Evolutionary conservation across 2,113 vertebrate genomes (phyloP).

Genomic region (Penelope pileata): DNA sequence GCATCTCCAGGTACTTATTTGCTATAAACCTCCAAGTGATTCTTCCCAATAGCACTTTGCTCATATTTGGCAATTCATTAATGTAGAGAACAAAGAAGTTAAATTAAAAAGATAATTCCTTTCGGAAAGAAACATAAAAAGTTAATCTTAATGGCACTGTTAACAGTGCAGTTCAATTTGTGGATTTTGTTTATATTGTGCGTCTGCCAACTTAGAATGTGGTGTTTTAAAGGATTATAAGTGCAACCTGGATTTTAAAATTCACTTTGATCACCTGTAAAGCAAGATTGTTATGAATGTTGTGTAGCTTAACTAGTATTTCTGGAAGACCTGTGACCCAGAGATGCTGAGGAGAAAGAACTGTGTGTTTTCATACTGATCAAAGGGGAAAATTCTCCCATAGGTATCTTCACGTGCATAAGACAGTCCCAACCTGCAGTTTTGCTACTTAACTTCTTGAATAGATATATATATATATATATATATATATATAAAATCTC

Average conservation of each 20-base stretch:
- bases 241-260: background rate
- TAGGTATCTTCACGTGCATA: background rate
- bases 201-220: background rate
- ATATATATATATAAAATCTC: no score
- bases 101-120: background rate
- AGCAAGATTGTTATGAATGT: background rate
- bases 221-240: background rate
- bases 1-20: background rate
- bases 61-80: background rate
- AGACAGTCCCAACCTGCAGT: background rate
- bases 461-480: background rate
- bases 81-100: conserved; percentile 17
- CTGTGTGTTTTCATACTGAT: background rate
- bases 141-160: background rate
- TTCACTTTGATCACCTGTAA: background rate
- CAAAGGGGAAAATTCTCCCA: background rate
- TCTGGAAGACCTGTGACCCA: background rate
- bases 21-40: background rate
- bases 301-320: background rate
- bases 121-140: background rate
- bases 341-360: background rate
- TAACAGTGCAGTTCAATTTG: background rate
- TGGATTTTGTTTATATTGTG: background rate
- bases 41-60: background rate
- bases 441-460: background rate